phyloP scores from a whole-genome alignment of 1,140 invertebrate genomes.

The Lepidotrigona ventralis region DNA sequence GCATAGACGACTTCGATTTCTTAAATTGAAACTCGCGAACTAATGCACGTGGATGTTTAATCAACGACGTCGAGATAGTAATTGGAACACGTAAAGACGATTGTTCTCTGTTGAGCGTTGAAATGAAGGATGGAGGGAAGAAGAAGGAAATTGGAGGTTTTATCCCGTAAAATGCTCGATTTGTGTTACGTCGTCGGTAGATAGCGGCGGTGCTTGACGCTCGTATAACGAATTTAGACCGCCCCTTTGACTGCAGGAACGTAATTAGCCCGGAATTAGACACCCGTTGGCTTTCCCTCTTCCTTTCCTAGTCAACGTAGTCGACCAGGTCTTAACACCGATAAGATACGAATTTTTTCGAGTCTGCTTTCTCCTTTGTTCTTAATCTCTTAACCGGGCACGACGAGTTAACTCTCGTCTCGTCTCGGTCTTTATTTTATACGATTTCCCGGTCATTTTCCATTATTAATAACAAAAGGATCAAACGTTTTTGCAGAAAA shows the following conservation, averaged over 20 bases:
- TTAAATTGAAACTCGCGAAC: background rate
- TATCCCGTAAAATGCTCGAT: constrained; percentile 49
- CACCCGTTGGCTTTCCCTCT: constrained; percentile 59
- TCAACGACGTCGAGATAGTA: background rate
- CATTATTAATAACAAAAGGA: no score
- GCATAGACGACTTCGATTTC: background rate
- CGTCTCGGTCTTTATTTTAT: no score
- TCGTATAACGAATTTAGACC: constrained; percentile 70
- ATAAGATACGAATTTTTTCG: background rate
- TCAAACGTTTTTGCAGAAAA: no score
- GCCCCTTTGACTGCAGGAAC: constrained; percentile 71
- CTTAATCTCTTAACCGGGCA: no score
- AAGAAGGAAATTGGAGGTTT: constrained; percentile 27
- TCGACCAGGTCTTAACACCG: background rate
- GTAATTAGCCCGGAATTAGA: constrained; percentile 74
- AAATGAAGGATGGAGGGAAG: background rate
- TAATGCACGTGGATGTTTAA: background rate
- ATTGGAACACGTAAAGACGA: background rate
- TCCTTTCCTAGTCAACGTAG: constrained; percentile 48
- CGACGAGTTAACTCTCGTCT: no score
- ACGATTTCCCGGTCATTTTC: no score
- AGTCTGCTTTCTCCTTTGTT: background rate
- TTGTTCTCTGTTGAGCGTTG: background rate
- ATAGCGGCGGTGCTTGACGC: constrained; percentile 61
- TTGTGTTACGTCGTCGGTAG: constrained; percentile 50